Conservation (phyloP, 2,888 invertebrate species). For the Brassicogethes aeneus region DNA sequence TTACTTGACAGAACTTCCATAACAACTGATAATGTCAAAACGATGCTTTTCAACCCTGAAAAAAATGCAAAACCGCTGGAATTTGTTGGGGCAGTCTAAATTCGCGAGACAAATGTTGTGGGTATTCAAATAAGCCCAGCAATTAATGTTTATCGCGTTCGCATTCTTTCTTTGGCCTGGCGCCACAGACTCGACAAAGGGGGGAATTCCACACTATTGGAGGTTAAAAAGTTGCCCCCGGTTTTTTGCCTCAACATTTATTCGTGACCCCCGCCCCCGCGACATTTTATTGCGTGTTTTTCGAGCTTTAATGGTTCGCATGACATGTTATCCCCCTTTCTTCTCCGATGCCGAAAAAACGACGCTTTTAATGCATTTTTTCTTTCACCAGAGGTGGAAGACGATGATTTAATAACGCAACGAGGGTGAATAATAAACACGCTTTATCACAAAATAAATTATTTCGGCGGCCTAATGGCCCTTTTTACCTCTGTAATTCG, state of each 20-base stretch:
- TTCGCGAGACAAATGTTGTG: no score
- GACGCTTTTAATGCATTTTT: conserved; percentile 12
- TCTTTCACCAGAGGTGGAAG: conserved; percentile 1
- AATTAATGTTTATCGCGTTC: no score
- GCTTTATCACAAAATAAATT: conserved; percentile 4
- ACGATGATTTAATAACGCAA: conserved; percentile 17
- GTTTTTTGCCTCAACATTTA: background rate
- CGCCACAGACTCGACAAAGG: background rate
- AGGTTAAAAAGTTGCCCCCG: background rate
- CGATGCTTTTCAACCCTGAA: no score
- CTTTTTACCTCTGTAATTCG: conserved; percentile 5
- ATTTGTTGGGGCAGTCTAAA: no score
- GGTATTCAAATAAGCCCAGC: no score
- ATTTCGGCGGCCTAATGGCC: background rate
- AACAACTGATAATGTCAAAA: no score
- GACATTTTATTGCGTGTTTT: conserved; percentile 21
- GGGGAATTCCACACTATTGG: background rate
- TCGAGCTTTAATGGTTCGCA: conserved; percentile 20
- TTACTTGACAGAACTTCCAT: no score
- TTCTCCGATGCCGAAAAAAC: conserved; percentile 6
- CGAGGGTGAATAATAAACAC: conserved; percentile 7
- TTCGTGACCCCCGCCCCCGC: background rate
- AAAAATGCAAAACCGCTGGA: no score
- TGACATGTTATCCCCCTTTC: conserved; percentile 14
- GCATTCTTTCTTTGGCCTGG: background rate